These are phyloP conservation scores for Drosophila subobscura DNA, from an alignment of 1,140 invertebrate species.

Conservation along the genomic window DNA sequence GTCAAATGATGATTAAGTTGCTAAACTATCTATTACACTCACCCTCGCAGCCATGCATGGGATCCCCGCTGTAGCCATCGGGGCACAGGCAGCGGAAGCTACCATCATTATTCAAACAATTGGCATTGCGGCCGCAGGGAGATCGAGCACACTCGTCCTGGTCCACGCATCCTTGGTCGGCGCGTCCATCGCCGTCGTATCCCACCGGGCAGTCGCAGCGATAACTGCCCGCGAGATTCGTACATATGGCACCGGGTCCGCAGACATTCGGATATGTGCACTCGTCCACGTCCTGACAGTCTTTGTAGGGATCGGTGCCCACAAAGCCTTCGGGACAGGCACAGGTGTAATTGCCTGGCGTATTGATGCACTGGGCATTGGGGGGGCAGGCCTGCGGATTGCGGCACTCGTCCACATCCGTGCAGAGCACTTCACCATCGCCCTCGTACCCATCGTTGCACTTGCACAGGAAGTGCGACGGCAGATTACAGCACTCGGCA, in stretches of 20 bases:
- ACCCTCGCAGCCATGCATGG: slow-evolving; percentile 88
- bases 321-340: slow-evolving; percentile 91
- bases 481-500: slow-evolving; percentile 97
- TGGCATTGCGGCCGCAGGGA: slow-evolving; percentile 89
- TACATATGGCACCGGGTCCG: slow-evolving; percentile 90
- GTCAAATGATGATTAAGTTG: neutral
- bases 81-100: slow-evolving; percentile 91
- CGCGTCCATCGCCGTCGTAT: slow-evolving; percentile 89
- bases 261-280: slow-evolving; percentile 90
- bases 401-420: slow-evolving; percentile 94
- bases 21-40: slow-evolving; percentile 60
- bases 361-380: slow-evolving; percentile 92
- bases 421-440: slow-evolving; percentile 92
- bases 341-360: slow-evolving; percentile 94
- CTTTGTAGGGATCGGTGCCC: slow-evolving; percentile 92
- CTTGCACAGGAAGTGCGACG: slow-evolving; percentile 96
- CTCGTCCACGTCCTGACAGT: slow-evolving; percentile 93
- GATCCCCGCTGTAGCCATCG: slow-evolving; percentile 90
- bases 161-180: slow-evolving; percentile 87
- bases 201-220: slow-evolving; percentile 93
- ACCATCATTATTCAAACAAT: slow-evolving; percentile 89
- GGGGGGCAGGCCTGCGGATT: slow-evolving; percentile 90
- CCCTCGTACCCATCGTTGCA: slow-evolving; percentile 95
- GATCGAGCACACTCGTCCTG: slow-evolving; percentile 88
- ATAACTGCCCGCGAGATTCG: slow-evolving; percentile 90